phyloP scores from a whole-genome alignment of 2,113 vertebrate genomes.

The Oncorhynchus gorbuscha region DNA sequence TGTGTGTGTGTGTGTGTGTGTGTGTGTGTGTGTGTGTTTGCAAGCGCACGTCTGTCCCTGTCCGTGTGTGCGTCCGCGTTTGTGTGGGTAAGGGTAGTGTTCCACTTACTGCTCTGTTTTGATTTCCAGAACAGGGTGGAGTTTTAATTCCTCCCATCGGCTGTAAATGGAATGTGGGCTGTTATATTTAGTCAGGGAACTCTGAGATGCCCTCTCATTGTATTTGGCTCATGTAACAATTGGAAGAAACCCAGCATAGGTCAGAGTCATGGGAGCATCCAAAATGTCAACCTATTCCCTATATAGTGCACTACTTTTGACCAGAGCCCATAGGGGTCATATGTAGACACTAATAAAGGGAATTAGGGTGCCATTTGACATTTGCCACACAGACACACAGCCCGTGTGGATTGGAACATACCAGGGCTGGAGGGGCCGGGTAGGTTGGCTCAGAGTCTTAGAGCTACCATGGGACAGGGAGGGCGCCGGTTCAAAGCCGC shows the following conservation, averaged over 20 bases:
- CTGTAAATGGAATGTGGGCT: conserved; percentile 38
- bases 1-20: too few species aligned
- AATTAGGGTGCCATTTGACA: too few species aligned
- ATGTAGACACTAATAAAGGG: too few species aligned
- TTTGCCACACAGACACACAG: too few species aligned
- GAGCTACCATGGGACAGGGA: conserved; percentile 25
- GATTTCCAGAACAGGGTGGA: conserved; percentile 40
- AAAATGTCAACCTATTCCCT: too few species aligned
- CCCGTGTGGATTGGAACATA: conserved; percentile 52
- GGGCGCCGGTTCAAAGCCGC: conserved; percentile 47
- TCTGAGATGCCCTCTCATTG: conserved; percentile 32
- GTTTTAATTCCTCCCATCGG: conserved; percentile 49
- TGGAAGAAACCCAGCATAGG: conserved; percentile 34
- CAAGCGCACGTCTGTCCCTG: too few species aligned
- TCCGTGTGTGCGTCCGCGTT: too few species aligned
- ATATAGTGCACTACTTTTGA: too few species aligned
- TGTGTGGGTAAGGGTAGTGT: conserved; percentile 33
- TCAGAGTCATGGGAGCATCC: background rate
- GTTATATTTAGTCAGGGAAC: conserved; percentile 56
- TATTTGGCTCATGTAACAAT: conserved; percentile 33
- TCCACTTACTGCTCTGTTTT: conserved; percentile 45
- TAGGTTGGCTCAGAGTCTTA: conserved; percentile 36
- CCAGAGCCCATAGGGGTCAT: too few species aligned
- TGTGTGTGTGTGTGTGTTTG: too few species aligned
- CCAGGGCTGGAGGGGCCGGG: conserved; percentile 34